Evolutionary conservation across 2,888 invertebrate genomes (phyloP), one percentile per base, ranked within the genome.

Genomic region (Nebria brevicollis): DNA sequence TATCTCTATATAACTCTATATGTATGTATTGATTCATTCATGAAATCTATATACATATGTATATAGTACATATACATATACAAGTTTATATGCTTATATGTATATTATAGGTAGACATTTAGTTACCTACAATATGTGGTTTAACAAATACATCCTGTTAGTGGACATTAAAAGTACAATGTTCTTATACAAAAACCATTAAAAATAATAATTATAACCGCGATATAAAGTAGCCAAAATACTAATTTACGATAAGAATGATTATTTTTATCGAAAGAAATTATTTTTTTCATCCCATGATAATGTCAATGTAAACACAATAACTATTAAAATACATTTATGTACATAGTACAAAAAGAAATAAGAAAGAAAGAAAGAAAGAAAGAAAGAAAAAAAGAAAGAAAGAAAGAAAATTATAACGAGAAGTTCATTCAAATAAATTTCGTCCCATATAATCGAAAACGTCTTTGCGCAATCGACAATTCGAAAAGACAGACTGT

Each of bases 171-270:
- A 54, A 2, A 54, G 54, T 54, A 54, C 54, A 54, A 54, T 54
- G 54, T 54, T 54, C 54, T 54, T 54, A 54, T 54, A 11, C n/a
- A 54, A 54, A 54, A 54, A 54, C 4, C 8, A 54, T 11, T 7
- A 54, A 54, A 54, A 54, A 54, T 54, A 8, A 54, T 54, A 54
- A 54, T 54, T 54, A 54, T 54, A 13, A 7, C 13, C 8, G 54
- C 54, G 54, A 54, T 54, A 54, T 54, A 54, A 54, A 54, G 54
- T 54, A 54, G 54, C 54, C 54, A 54, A 54, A 54, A 54, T 54
- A 54, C 54, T 11, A 54, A 54, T 54, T 54, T 54, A 3, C 4
- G 54, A 54, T 54, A 54, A 54, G 54, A 54, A 54, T 54, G 8
- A 11, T 54, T 54, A 54, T 54, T 54, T 54, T 8, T 54, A 54